Base-by-base conservation (phyloP, 2,888 invertebrate genomes). In the Microchrysa polita region DNA sequence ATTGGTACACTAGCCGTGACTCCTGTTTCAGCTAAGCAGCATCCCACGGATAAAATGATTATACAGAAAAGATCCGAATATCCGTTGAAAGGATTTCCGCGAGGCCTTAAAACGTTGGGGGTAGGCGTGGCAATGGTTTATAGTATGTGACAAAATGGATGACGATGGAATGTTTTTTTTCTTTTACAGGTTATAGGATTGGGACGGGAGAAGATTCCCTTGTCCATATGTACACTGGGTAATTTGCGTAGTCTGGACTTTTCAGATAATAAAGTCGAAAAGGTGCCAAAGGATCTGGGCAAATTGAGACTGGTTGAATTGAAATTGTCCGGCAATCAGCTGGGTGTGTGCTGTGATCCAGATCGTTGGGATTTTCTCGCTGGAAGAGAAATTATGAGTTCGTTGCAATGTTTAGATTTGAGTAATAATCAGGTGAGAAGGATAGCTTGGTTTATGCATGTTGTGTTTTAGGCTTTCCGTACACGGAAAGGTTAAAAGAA, bases 1-100 rank as follows among this genome's bases (percentile, higher is more conserved):
- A 80, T 82, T 74, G 85, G 86, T 40, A 86, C 85, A 65, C 82
- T 87, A 67, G 81, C 85, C 1, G 82, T 83, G 4, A 86, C 84
- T 7, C 82, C 86, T 1, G 81, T 86, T 59, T 81, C 86, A 14
- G 78, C 80, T 1, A 89, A 87, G 78, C 85, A 83, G 16, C 82
- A 85, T 71, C 84, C 87, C 0, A 83, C 83, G 16, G 83, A 84
- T 7, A 92, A 90, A 80, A 83, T 93, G 77, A 82, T 86, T 0
- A 88, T 94, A 22, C 86, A 81, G 61, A 87, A 88, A 76, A 85
- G 89, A 59, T 88, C 89, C 14, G 91, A 93, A 22, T 92, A 92
- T 83, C 93, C 94, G 0, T 80, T 85, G 0, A 88, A 90, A 82
- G 93, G 93, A 9, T 89, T 93, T 69, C 93, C 93, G 10, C 86